Evolutionary conservation across 2,888 invertebrate genomes (phyloP).

Genomic region (Nomada fucata): DNA sequence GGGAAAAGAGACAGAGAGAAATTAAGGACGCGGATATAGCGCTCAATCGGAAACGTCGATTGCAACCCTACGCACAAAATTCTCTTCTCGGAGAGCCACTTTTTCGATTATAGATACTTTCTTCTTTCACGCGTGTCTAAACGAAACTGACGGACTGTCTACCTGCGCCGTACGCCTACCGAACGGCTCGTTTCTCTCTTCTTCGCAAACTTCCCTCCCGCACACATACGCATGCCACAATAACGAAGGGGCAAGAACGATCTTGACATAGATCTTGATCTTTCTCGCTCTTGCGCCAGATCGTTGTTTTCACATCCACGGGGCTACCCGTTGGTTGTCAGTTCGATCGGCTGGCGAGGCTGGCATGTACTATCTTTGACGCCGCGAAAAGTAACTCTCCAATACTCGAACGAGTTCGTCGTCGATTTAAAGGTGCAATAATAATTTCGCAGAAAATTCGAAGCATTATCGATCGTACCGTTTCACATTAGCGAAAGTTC

Average conservation of each 20-base stretch:
- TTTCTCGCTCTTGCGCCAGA: slow-evolving; percentile 29
- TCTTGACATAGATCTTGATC: slow-evolving; percentile 26
- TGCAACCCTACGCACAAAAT: slow-evolving; percentile 44
- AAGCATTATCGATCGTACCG: too few species aligned
- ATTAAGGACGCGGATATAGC: slow-evolving; percentile 24
- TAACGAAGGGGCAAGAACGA: slow-evolving; percentile 65
- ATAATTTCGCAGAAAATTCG: too few species aligned
- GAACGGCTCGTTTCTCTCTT: slow-evolving; percentile 35
- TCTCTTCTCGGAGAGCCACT: slow-evolving; percentile 25
- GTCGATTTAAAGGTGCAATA: too few species aligned
- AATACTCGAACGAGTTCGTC: too few species aligned
- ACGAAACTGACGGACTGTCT: slow-evolving; percentile 38
- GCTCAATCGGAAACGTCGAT: slow-evolving; percentile 44
- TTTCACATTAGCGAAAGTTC: too few species aligned
- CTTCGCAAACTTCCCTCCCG: slow-evolving; percentile 52
- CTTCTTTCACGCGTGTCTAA: slow-evolving; percentile 42
- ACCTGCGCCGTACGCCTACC: slow-evolving; percentile 33
- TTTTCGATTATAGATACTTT: slow-evolving; percentile 23
- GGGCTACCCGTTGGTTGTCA: slow-evolving; percentile 23
- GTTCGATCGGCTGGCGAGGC: slow-evolving; percentile 32
- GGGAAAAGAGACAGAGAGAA: slow-evolving; percentile 56
- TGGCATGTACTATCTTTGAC: slow-evolving; percentile 12
- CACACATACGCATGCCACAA: slow-evolving; percentile 55
- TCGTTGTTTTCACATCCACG: slow-evolving; percentile 34
- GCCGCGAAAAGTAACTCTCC: not conserved